Percentiles rank a stretch among this genome's conserved stretches.
Conservation (phyloP, 2,888 invertebrate genomes). For the Matsumyia berberina region DNA sequence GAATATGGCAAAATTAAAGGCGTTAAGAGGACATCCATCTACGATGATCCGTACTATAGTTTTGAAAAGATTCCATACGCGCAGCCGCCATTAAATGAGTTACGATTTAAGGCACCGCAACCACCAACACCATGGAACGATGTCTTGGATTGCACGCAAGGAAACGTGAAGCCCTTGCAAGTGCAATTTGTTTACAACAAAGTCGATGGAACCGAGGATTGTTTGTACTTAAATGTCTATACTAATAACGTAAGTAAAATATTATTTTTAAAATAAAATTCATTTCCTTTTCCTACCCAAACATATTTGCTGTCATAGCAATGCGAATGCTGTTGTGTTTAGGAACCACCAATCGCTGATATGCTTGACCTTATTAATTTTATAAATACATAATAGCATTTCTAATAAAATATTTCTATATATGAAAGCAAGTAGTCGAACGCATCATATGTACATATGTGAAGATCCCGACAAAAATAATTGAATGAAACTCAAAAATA, state of each 20-base stretch:
- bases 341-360: no score
- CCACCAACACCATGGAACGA: slow-evolving; percentile 84
- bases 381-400: no score
- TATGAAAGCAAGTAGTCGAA: no score
- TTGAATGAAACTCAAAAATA: no score
- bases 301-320: no score
- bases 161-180: slow-evolving; percentile 81
- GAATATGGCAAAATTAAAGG: slow-evolving; percentile 83
- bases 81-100: slow-evolving; percentile 81
- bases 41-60: slow-evolving; percentile 81
- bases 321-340: no score
- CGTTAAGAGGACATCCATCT: slow-evolving; percentile 81
- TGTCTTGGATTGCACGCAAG: slow-evolving; percentile 83
- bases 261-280: no score
- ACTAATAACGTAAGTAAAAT: slow-evolving; percentile 81
- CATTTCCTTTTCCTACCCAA: no score
- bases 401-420: no score
- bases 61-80: slow-evolving; percentile 83
- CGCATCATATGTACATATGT: no score
- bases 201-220: slow-evolving; percentile 85
- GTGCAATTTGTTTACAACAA: slow-evolving; percentile 81
- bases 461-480: no score
- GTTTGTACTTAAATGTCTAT: slow-evolving; percentile 85
- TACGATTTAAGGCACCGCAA: slow-evolving; percentile 84
- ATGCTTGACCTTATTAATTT: no score